Evolutionary conservation across 2,888 invertebrate species (phyloP), one percentile per base, ranked within the genome.

Genomic region (Drosophila dives): DNA sequence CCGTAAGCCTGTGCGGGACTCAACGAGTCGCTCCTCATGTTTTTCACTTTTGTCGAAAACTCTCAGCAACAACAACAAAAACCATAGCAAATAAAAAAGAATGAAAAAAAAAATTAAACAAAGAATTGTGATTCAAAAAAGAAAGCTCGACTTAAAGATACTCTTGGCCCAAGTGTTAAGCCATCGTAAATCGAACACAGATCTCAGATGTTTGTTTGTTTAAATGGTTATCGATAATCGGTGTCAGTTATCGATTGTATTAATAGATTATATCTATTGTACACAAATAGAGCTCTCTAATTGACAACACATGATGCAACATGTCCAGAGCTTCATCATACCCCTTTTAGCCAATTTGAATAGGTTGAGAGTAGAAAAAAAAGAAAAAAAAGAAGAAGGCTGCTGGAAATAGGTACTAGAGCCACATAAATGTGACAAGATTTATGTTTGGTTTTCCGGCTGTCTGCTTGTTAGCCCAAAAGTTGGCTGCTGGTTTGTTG

Each of bases 401-500:
- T 29, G 49, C 32, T 38, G 38, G 36, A 59, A 61, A 74, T 62
- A 76, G 70, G 75, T 81, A 86, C 81, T 80, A 55, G 62, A 61
- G 77, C 74, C 75, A 77, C 78, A 86, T 85, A 83, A 84, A 87
- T 88, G 86, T 79, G 88, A 75, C 83, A 84, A 88, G 84, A 88
- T 88, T 88, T 84, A 86, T 86, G 84, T 80, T 84, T 82, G 83
- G 85, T 79, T 84, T 82, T 81, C 77, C 80, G 78, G 77, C 77
- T 84, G 87, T 82, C 80, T 84, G 83, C 82, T 86, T 83, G 83
- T 83, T 83, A 86, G 83, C 86, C 86, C 81, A 86, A 86, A 83
- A 83, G 83, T 83, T 83, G 73, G 50, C 75, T 65, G 55, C 72
- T 60, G 67, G 58, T 64, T 59, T 65, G 72, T 50, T 71, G 65